phyloP scores from a whole-genome alignment of 2,888 invertebrate genomes.

The Cephus runcator region DNA sequence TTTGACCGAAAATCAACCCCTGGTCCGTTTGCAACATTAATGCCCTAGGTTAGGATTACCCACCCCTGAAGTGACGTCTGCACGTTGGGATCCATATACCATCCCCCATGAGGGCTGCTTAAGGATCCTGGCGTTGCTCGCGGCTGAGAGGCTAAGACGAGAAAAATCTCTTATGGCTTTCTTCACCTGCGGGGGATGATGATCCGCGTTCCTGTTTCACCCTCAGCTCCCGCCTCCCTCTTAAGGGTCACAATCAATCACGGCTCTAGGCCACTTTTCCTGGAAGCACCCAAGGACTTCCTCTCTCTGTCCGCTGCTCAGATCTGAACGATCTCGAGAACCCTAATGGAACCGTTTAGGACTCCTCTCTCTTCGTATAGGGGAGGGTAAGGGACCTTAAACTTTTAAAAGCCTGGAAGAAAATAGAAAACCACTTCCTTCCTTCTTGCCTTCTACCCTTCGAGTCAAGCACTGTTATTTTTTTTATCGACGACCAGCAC shows the following conservation, averaged over 20 bases:
- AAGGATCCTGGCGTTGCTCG: not conserved
- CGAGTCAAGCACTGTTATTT: not conserved
- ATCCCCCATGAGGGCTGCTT: not conserved
- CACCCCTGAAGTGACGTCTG: not conserved
- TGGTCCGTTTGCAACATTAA: not conserved
- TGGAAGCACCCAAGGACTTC: slow-evolving; percentile 8
- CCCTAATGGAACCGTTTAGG: slow-evolving; percentile 31
- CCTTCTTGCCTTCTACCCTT: not conserved
- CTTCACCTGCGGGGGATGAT: not conserved
- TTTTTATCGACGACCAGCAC: not conserved
- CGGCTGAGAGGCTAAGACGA: not conserved
- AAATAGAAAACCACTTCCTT: not conserved
- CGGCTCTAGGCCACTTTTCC: slow-evolving; percentile 25
- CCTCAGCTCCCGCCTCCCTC: slow-evolving; percentile 10
- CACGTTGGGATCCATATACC: not conserved
- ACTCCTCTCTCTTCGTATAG: not conserved
- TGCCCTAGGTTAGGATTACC: not conserved
- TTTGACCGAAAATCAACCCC: not conserved
- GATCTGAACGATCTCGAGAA: slow-evolving; percentile 7
- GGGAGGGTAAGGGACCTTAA: slow-evolving; percentile 21
- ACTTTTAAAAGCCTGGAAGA: slow-evolving; percentile 35
- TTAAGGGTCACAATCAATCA: slow-evolving; percentile 21
- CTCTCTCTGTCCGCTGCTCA: slow-evolving; percentile 10
- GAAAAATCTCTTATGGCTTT: not conserved
- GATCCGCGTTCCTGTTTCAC: not conserved